These are phyloP conservation scores for Adelges cooleyi DNA, from an alignment of 1,140 invertebrate species.

Conservation along the genomic window DNA sequence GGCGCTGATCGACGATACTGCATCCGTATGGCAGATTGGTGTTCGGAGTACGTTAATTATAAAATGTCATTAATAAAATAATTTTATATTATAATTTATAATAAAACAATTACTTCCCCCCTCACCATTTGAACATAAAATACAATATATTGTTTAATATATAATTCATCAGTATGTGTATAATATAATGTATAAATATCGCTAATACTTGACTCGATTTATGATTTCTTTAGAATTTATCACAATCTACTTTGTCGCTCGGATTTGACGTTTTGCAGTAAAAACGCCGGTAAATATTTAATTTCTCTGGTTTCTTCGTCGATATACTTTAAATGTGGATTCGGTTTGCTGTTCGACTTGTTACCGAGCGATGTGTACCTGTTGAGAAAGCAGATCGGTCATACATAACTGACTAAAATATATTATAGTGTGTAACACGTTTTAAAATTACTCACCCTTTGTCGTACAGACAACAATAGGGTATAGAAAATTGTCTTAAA, in stretches of 20 bases:
- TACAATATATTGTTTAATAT: no score
- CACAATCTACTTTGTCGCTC: slow-evolving; percentile 10
- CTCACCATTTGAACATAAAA: no score
- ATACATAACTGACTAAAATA: neutral
- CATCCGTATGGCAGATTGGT: slow-evolving; percentile 62
- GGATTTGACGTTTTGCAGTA: slow-evolving; percentile 46
- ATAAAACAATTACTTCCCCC: no score
- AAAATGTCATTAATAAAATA: slow-evolving; percentile 55
- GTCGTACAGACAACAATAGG: slow-evolving; percentile 84
- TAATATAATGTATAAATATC: no score
- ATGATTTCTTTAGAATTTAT: neutral
- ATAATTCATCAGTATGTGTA: no score
- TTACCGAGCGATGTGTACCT: slow-evolving; percentile 80
- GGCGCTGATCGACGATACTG: slow-evolving; percentile 57
- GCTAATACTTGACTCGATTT: no score
- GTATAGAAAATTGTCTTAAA: slow-evolving; percentile 58
- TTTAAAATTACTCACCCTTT: slow-evolving; percentile 47
- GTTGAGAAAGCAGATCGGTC: slow-evolving; percentile 15
- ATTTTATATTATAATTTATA: neutral
- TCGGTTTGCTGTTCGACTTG: slow-evolving; percentile 61
- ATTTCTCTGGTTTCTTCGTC: slow-evolving; percentile 40
- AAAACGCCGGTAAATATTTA: slow-evolving; percentile 66
- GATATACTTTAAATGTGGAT: slow-evolving; percentile 53
- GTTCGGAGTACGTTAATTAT: slow-evolving; percentile 54
- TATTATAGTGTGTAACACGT: neutral